Percentiles rank a stretch among this genome's conserved stretches.
Conservation (phyloP, 2,113 vertebrate species). For the Centropristis striata region DNA sequence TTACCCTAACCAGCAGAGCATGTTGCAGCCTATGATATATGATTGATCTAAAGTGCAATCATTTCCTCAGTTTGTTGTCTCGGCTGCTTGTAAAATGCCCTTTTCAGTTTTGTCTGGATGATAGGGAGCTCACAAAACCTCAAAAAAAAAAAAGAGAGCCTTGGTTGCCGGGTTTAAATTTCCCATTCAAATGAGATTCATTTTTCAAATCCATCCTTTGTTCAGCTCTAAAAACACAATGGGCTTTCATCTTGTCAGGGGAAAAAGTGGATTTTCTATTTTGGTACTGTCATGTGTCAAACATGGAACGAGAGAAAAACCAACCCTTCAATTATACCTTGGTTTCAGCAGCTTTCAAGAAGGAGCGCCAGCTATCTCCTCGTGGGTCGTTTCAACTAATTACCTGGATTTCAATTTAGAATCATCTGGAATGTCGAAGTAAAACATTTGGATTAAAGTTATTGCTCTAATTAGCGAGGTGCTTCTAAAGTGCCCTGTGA, state of each 20-base stretch:
- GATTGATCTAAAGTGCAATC: conserved; percentile 75
- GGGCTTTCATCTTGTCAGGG: conserved; percentile 19
- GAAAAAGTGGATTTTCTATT: conserved; percentile 43
- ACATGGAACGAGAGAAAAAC: conserved; percentile 23
- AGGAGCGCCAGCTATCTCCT: conserved; percentile 15
- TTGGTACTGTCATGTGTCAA: conserved; percentile 46
- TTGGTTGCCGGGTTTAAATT: conserved; percentile 7
- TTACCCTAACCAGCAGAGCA: conserved; percentile 77
- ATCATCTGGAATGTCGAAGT: conserved; percentile 55
- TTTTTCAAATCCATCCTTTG: conserved; percentile 39
- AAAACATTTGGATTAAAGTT: conserved; percentile 77
- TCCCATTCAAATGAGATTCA: conserved; percentile 32
- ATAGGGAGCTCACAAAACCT: conserved; percentile 26
- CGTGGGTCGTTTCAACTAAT: conserved; percentile 57
- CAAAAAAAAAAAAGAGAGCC: not conserved
- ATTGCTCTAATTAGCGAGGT: conserved; percentile 79
- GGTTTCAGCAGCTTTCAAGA: conserved; percentile 45
- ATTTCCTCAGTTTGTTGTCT: conserved; percentile 77
- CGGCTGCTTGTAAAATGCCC: conserved; percentile 58
- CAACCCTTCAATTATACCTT: conserved; percentile 30
- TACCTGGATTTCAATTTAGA: conserved; percentile 72
- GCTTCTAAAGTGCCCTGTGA: conserved; percentile 76
- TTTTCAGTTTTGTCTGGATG: conserved; percentile 43
- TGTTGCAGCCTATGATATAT: conserved; percentile 68
- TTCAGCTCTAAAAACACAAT: conserved; percentile 31